Base-by-base conservation (phyloP, 2,888 invertebrate genomes). In the Tanypteryx hageni region DNA sequence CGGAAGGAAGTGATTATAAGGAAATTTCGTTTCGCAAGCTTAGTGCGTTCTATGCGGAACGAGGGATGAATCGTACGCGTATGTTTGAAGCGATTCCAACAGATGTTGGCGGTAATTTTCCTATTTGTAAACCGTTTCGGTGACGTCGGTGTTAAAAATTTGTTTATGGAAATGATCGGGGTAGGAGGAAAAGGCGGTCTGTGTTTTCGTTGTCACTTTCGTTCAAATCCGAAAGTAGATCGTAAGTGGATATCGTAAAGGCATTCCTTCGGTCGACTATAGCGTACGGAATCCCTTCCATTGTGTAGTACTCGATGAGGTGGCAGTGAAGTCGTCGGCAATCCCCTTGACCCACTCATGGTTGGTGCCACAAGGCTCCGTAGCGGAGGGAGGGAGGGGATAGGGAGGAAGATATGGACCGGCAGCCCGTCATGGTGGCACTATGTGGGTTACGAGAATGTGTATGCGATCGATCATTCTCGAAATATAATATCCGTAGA, bases 331-430 rank as follows among this genome's bases (percentile, higher is more conserved):
- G 89, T 64, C 64, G 83, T 31, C 18, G 56, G 83, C 56, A 44
- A 83, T 83, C 83, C 44, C 83, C 83, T 56, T 56, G 86, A 86
- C 86, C 86, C 89, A 89, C 89, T 89, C 31, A 31, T 89, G 89
- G 86, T 61, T 89, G 89, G 59, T 68, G 64, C 64, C 64, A 61
- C 85, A 68, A 68, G 68, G 68, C n/a, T 68, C 68, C 68, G 76
- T 44, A 44, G 44, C 18, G 83, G 18, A 14, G n/a, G 10, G 83
- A 44, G 16, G 83, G 16, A 14, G 18, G 27, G 44, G n/a, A 18
- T 4, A 31, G 89, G 64, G 31, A 64, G 89, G 64, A 44, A 31
- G 61, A 76, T 76, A 27, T 76, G 76, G 76, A 64, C 64, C 18
- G 89, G 89, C 89, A 44, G 89, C 44, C 89, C 31, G 64, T 64